Evolutionary conservation across 2,797 vertebrate species (phyloP).

Genomic region (Phoeniculus purpureus): DNA sequence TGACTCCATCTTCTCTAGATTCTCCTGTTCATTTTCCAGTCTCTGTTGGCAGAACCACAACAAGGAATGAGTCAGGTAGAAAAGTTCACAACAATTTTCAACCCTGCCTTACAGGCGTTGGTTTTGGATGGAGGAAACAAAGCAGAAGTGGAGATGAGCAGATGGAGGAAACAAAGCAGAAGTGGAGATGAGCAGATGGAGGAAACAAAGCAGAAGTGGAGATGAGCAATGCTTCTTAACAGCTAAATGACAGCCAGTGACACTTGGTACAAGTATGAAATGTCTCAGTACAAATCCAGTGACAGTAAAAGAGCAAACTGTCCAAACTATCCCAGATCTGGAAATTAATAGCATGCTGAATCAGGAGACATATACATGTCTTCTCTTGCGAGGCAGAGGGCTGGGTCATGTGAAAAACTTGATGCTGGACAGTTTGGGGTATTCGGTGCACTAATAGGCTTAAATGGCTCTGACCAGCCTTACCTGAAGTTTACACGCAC

Average conservation of each 20-base stretch:
- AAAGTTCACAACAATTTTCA: not conserved
- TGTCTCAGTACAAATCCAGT: not conserved
- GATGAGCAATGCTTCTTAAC: not conserved
- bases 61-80: not conserved
- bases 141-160: not conserved
- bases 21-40: constrained; percentile 80
- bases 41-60: constrained; percentile 73
- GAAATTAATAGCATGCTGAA: not conserved
- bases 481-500: not conserved
- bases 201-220: not conserved
- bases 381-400: not conserved
- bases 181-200: not conserved
- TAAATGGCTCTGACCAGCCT: not conserved
- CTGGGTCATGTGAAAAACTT: not conserved
- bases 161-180: not conserved
- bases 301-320: not conserved
- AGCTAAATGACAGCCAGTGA: not conserved
- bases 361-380: not conserved
- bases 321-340: not conserved
- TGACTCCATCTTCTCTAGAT: constrained; percentile 70
- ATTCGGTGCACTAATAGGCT: not conserved
- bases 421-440: not conserved
- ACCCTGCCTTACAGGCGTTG: not conserved
- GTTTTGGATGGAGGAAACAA: not conserved
- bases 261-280: not conserved